Evolutionary conservation across 2,888 invertebrate genomes (phyloP), one percentile per base, ranked within the genome.

Genomic region (Horisme vitalbata): DNA sequence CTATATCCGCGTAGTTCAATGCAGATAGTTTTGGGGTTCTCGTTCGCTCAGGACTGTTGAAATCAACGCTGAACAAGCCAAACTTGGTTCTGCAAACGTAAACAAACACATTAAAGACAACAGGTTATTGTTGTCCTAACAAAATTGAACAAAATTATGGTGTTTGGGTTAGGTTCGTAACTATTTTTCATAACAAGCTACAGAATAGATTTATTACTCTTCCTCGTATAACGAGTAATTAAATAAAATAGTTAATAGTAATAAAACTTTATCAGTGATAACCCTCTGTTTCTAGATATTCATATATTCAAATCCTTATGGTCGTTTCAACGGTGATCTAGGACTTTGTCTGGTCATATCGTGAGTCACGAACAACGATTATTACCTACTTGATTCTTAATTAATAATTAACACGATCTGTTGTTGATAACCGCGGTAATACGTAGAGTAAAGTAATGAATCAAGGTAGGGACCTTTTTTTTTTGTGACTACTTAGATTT

Each of bases 21-120:
- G 85, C 90, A 2, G 90, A 90, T 8, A 88, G 63, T 53, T 89
- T 90, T 0, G 90, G 80, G 1, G 80, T 89, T 24, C 90, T 75
- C 1, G 82, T 82, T 39, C 64, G 79, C 11, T 83, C 65, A 9
- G 83, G 73, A 50, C 80, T 81, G 8, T 74, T 58, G 58, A 84
- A 90, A 54, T 90, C 87, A 2, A 90, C 90, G 45, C 80, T 76
- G 58, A 79, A 90, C 7, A 90, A 64, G 0, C 90, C 90, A 48
- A 90, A 90, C 59, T 85, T 86, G 5, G 79, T 64, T 10, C 90
- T 90, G 77, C 11, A 82, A 82, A 48, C 5, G 6, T 4, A 23
- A 23, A 23, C 5, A 23, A 18, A n/a, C n/a, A n/a, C n/a, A n/a
- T n/a, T n/a, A n/a, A n/a, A n/a, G n/a, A n/a, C n/a, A n/a, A n/a